Conservation (phyloP, 2,888 invertebrate genomes). For the Aleiodes leptofemur region DNA sequence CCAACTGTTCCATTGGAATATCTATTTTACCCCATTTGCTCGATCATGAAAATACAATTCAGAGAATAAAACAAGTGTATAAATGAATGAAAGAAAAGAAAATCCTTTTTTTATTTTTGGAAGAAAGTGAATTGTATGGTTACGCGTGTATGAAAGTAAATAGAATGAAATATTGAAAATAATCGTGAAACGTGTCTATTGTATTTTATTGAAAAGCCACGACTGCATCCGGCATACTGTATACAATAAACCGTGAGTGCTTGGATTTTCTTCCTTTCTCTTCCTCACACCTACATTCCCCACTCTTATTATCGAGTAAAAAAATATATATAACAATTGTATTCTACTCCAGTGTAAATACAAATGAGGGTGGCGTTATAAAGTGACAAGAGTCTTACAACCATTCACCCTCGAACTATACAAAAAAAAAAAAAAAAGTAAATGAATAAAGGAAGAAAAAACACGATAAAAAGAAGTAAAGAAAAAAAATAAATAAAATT, state of each 20-base stretch:
- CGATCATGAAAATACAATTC: no score
- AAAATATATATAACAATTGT: constrained; percentile 19
- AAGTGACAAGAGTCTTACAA: constrained; percentile 36
- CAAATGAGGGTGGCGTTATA: constrained; percentile 36
- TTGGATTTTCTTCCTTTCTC: background rate
- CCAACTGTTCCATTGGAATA: no score
- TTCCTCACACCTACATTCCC: no score
- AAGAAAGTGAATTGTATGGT: no score
- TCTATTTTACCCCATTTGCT: no score
- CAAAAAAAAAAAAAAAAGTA: constrained; percentile 23
- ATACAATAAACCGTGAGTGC: constrained; percentile 21
- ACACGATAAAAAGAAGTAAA: constrained; percentile 26
- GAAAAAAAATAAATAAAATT: constrained; percentile 24
- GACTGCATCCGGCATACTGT: constrained; percentile 7
- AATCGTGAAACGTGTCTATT: background rate
- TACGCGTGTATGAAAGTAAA: background rate
- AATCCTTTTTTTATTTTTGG: no score
- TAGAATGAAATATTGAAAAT: constrained; percentile 1
- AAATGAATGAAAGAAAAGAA: no score
- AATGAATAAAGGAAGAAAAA: no score
- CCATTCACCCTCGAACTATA: constrained; percentile 35
- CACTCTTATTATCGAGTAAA: no score
- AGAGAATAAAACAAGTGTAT: no score
- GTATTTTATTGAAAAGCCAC: constrained; percentile 7
- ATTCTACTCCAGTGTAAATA: constrained; percentile 20